These are phyloP conservation scores for Ypsolopha sequella DNA, from an alignment of 2,888 invertebrate genomes.

Conservation along the genomic window DNA sequence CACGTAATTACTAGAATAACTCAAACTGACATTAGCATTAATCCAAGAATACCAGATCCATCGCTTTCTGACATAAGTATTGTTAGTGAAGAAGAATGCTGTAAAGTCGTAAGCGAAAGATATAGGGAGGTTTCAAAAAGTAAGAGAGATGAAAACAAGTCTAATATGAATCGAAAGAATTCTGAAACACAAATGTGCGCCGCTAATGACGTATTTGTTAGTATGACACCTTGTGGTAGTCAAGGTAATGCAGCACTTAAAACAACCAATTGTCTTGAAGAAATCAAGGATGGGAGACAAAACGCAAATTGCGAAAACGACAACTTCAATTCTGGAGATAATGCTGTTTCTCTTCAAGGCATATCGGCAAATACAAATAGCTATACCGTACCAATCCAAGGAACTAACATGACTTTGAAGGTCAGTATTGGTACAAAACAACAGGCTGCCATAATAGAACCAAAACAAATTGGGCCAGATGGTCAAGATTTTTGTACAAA, in stretches of 20 bases:
- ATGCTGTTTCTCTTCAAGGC: too few species aligned
- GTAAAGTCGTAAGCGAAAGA: conserved; percentile 30
- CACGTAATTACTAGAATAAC: conserved; percentile 41
- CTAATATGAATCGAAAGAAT: neutral
- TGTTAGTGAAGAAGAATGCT: conserved; percentile 30
- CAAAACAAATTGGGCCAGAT: neutral
- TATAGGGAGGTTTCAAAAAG: conserved; percentile 20
- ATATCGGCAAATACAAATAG: conserved; percentile 19
- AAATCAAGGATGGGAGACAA: too few species aligned
- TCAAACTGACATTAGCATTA: conserved; percentile 57
- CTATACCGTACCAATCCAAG: conserved; percentile 46
- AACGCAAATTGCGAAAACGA: too few species aligned
- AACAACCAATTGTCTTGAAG: too few species aligned
- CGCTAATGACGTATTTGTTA: neutral
- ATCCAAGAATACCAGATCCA: conserved; percentile 52
- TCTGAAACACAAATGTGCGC: conserved; percentile 4
- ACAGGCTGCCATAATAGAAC: neutral
- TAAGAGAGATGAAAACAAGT: neutral
- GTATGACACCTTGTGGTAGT: too few species aligned
- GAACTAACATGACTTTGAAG: conserved; percentile 55
- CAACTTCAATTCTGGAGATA: too few species aligned
- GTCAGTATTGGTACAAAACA: conserved; percentile 27
- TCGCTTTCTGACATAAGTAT: conserved; percentile 45
- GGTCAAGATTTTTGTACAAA: too few species aligned
- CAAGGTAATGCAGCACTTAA: too few species aligned